phyloP scores from a whole-genome alignment of 2,113 vertebrate species.

The Gallinago undulata region DNA sequence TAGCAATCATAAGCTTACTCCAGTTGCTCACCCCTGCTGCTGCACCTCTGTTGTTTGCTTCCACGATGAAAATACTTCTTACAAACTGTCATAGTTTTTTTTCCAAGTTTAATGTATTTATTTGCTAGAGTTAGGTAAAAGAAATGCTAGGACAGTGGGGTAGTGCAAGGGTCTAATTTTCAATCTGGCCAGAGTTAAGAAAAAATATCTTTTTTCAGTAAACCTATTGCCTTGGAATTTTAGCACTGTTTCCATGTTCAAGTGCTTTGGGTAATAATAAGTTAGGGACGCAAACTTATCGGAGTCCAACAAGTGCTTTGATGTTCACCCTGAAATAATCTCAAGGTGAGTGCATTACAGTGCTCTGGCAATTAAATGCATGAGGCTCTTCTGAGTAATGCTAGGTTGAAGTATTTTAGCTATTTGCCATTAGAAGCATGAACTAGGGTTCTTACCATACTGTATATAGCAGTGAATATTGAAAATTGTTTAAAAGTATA shows the following conservation, averaged over 20 bases:
- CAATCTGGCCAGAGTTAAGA: background rate
- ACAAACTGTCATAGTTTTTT: background rate
- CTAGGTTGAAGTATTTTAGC: background rate
- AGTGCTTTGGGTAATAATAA: background rate
- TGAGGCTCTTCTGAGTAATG: background rate
- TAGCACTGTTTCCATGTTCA: background rate
- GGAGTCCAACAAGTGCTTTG: background rate
- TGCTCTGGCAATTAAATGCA: background rate
- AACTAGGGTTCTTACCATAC: background rate
- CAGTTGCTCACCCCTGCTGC: accelerated
- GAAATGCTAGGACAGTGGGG: background rate
- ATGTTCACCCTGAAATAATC: conserved; percentile 16
- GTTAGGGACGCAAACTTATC: background rate
- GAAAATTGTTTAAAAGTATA: background rate
- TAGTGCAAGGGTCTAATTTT: background rate
- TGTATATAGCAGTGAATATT: background rate
- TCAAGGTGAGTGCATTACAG: background rate
- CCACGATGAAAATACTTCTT: background rate
- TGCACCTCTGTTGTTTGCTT: background rate
- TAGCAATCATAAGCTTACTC: background rate
- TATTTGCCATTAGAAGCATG: background rate
- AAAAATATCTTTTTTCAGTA: background rate
- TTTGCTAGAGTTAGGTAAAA: background rate
- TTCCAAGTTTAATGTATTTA: background rate
- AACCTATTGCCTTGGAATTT: background rate